Percentiles rank a stretch among this genome's conserved stretches.
Conservation (phyloP, 2,888 invertebrate genomes). For the Tipula unca region DNA sequence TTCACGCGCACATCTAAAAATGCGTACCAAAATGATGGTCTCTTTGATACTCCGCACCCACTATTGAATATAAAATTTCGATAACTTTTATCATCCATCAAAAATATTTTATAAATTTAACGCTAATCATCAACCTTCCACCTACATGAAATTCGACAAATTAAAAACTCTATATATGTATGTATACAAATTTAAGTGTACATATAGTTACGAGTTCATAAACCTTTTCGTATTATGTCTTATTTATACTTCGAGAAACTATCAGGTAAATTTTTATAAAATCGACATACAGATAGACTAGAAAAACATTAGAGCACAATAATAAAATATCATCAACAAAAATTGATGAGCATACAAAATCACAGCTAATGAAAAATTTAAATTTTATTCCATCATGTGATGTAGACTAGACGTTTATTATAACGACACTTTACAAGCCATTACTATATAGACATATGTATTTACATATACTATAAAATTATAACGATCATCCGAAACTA, state of each 20-base stretch:
- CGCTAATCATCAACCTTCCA: not conserved
- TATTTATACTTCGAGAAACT: not conserved
- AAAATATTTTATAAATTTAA: not conserved
- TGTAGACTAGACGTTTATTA: not conserved
- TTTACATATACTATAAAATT: not conserved
- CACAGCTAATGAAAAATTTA: not conserved
- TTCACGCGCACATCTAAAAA: no score
- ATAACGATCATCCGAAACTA: not conserved
- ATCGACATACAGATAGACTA: not conserved
- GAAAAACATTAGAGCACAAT: not conserved
- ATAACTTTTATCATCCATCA: not conserved
- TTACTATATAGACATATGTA: not conserved
- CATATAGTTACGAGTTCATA: not conserved
- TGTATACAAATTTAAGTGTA: not conserved
- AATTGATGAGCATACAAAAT: not conserved
- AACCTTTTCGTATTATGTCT: not conserved
- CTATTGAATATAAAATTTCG: no score
- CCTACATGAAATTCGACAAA: not conserved
- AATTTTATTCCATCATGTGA: not conserved
- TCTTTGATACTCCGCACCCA: no score
- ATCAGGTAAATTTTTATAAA: no score
- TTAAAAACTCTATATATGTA: not conserved
- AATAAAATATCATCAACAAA: not conserved
- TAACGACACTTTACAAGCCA: conserved; percentile 3
- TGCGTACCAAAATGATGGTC: no score